Base-by-base conservation (phyloP, 2,888 invertebrate genomes). In the Camponotus fellah region DNA sequence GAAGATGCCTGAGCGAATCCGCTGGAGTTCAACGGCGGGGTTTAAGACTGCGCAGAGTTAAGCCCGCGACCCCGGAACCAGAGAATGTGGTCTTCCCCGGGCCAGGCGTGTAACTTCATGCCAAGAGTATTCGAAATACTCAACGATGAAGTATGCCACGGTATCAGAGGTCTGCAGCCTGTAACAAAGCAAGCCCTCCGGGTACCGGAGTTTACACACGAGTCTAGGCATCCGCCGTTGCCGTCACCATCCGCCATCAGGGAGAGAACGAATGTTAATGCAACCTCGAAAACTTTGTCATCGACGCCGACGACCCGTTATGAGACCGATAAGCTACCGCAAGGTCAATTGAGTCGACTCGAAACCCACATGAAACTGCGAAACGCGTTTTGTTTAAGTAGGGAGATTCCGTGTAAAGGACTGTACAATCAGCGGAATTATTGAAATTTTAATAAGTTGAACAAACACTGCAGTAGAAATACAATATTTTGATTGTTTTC, bases 71-170 rank as follows among this genome's bases (percentile, higher is more conserved):
- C 76, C 68, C 56, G 68, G 85, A 85, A 87, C 86, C 80, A 79
- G 77, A 86, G 90, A 90, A 86, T 86, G 88, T 83, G 85, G 77
- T 85, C 85, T 88, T 88, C 80, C 46, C 83, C 85, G 65, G 85
- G 71, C 72, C 81, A 71, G 60, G 87, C 79, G 89, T 85, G 87
- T 82, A 88, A 87, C 90, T 87, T 90, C 89, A 83, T 89, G 88
- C 88, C 89, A 86, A 89, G 91, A 91, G 91, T 92, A 92, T 91
- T 91, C 91, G 89, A 90, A 92, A 91, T 92, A 92, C 92, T 92
- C 91, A 82, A 84, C 86, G 89, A 82, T 88, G 86, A 91, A 92
- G 91, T 91, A 92, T 92, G 92, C 91, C 88, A 88, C 77, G 89
- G 89, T 90, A 89, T 91, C 89, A 91, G 92, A 89, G 91, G 90